Base-by-base conservation (phyloP, 1,140 invertebrate species). In the Tribolium castaneum region DNA sequence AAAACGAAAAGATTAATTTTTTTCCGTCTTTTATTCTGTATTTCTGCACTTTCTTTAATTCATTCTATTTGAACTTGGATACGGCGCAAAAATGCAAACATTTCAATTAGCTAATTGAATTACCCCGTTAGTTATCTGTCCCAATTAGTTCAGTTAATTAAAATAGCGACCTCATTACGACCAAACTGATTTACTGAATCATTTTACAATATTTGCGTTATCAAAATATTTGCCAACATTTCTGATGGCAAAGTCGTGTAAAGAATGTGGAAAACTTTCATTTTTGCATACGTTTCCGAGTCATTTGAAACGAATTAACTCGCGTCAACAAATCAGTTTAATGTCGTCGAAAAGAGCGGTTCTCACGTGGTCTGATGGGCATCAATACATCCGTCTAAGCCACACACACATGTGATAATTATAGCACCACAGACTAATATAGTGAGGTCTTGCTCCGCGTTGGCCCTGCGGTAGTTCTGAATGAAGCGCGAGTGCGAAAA, bases 401-500 rank as follows among this genome's bases (percentile, higher is more conserved):
- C 70, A 73, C 70, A 73, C 70, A 54, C 70, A 73, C 70, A 73
- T 73, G 70, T 73, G 70, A 51, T 73, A 73, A 73, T 73, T 73
- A 73, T 73, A 73, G 70, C 70, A 54, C 70, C 51, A 51, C 70
- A 73, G 70, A 73, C 70, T 73, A 51, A 73, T 73, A 73, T 73
- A 73, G 51, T 54, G 16, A 25, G 49, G 19, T 54, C 70, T 34
- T 73, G 51, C 70, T 30, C 30, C 34, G 70, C 70, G 70, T 73
- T 73, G 70, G 70, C 39, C 70, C 45, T 62, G 22, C 13, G 13
- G 56, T 25, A 62, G 56, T 62, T 34, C 52, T 62, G 56, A 35
- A 34, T 34, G 56, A 30, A 25, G 1, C 22, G 25, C 12, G 25
- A 30, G 56, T 62, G 22, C 25, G 16, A 19, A 19, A 19, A 19